Base-by-base conservation (phyloP, 2,888 invertebrate species). In the Acrocyrtus sp. region DNA sequence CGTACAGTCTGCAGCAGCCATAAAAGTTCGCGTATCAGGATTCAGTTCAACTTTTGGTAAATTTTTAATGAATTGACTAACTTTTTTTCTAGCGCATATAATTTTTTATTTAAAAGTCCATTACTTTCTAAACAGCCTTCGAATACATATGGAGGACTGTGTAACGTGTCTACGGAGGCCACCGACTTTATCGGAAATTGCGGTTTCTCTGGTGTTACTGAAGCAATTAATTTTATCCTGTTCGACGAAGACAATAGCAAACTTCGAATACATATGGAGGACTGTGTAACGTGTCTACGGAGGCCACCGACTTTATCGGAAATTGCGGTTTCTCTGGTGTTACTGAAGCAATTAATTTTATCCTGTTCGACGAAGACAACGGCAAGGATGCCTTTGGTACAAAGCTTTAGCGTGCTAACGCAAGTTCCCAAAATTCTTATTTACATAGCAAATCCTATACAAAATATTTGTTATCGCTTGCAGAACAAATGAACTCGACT, bases 251-350 rank as follows among this genome's bases (percentile, higher is more conserved):
- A 50, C 21, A 45, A 60, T 47, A 4, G n/a, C n/a, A n/a, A n/a
- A n/a, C 67, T 12, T 47, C 58, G 3, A 62, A 74, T 22, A 56
- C 21, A 27, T 75, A 48, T 50, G 80, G 80, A n/a, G 66, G 47
- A 12, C 50, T 65, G n/a, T 81, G 81, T 43, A 65, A 62, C 10
- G 57, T 63, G n/a, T 50, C 62, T 19, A 60, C 62, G 3, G 54
- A 54, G 0, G 12, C 54, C 8, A 76, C 39, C 10, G 47, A 47
- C 4, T 81, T 73, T 41, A 77, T 74, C 15, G 74, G 75, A 27
- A 79, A 79, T 56, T 81, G 81, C 68, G 79, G 78, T 0, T 75
- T 78, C 12, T 75, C 78, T 10, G 81, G 81, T 27, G 74, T 78
- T 3, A 68, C 66, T n/a, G 81, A 81, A 57, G 72, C 76, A 15